Conservation (phyloP, 1,140 invertebrate species). For the Bombus fervidus region DNA sequence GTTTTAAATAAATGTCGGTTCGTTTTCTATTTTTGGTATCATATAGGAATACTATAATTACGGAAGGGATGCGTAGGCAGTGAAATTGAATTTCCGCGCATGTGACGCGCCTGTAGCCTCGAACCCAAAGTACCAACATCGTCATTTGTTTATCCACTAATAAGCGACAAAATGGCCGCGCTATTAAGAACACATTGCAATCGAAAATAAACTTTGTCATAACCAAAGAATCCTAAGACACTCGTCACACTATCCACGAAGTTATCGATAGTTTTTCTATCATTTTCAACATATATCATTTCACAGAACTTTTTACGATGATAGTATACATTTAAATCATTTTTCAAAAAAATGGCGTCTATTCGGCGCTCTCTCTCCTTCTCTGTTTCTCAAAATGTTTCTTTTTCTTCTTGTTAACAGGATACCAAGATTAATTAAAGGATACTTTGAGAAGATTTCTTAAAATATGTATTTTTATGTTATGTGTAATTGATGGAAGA, state of each 20-base stretch:
- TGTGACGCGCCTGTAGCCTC: conserved; percentile 63
- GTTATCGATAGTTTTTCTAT: not conserved
- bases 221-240: not conserved
- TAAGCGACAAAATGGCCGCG: conserved; percentile 75
- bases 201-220: conserved; percentile 27
- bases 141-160: conserved; percentile 77
- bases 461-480: not conserved
- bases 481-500: not conserved
- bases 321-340: conserved; percentile 37
- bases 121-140: conserved; percentile 66
- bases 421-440: not conserved
- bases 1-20: not conserved
- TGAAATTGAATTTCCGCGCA: conserved; percentile 65
- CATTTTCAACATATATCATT: not conserved
- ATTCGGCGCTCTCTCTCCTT: not conserved
- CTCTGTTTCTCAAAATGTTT: conserved; percentile 25
- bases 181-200: conserved; percentile 42
- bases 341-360: conserved; percentile 51
- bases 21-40: conserved; percentile 60
- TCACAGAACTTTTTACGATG: not conserved
- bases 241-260: no score
- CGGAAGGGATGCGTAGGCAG: conserved; percentile 15
- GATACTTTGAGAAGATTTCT: no score
- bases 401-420: not conserved
- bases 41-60: conserved; percentile 37